Conservation (phyloP, 2,113 vertebrate species). For the Thalassarche chlororhynchos region DNA sequence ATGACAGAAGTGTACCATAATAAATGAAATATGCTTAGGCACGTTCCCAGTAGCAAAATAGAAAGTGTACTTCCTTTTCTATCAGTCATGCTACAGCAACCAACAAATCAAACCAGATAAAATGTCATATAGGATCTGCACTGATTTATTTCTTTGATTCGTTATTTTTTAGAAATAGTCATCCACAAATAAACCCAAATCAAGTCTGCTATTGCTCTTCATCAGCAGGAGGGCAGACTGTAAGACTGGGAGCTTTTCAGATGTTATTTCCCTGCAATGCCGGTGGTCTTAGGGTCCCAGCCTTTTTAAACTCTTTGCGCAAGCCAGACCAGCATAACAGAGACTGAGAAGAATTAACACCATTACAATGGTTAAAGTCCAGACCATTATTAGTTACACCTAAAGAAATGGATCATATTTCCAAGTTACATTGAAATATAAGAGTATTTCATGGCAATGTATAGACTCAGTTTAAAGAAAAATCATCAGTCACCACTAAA, state of each 20-base stretch:
- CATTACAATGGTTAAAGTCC: neutral
- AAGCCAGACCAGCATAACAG: conserved; percentile 21
- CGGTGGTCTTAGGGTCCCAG: conserved; percentile 44
- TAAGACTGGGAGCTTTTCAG: conserved; percentile 21
- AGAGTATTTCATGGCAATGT: neutral
- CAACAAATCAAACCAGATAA: neutral
- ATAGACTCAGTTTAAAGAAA: conserved; percentile 11
- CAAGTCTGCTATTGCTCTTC: conserved; percentile 9
- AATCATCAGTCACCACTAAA: neutral
- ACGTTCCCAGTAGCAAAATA: neutral
- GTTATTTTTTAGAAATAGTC: neutral
- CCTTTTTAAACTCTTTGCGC: neutral
- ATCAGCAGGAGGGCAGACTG: neutral
- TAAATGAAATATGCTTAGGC: neutral
- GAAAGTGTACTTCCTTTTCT: neutral
- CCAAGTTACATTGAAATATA: neutral
- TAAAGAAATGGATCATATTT: conserved; percentile 18
- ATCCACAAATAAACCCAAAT: conserved; percentile 38
- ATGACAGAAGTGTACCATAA: neutral
- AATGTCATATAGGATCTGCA: neutral
- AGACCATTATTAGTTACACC: conserved; percentile 8
- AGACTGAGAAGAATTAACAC: conserved; percentile 59
- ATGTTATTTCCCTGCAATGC: conserved; percentile 27
- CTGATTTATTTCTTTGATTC: conserved; percentile 15
- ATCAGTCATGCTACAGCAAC: neutral